Evolutionary conservation across 2,797 vertebrate genomes (phyloP).

Genomic region (Poecilia gillii): DNA sequence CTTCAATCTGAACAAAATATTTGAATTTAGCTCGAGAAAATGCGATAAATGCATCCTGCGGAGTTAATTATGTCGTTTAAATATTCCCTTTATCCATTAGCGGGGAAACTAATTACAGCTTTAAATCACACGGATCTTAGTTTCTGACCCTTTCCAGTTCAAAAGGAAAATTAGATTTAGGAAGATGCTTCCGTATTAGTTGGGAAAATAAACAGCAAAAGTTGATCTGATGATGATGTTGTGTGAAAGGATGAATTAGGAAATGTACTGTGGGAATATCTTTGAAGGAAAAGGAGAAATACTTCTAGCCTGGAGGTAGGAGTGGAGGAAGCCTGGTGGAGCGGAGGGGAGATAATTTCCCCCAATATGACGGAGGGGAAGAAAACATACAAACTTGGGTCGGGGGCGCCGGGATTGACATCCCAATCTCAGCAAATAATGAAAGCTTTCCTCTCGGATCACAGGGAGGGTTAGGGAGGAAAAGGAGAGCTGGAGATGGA

Average conservation of each 20-base stretch:
- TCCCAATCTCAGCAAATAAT: slow-evolving; percentile 83
- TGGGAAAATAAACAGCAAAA: neutral
- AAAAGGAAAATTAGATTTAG: neutral
- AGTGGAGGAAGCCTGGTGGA: slow-evolving; percentile 46
- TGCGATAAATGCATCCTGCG: neutral
- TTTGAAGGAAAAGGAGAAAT: slow-evolving; percentile 47
- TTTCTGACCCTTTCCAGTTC: neutral
- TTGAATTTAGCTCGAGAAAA: slow-evolving; percentile 41
- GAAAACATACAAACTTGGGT: slow-evolving; percentile 72
- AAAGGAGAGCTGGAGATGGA: slow-evolving; percentile 48
- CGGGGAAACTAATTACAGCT: neutral
- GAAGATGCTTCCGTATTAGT: neutral
- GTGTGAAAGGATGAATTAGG: slow-evolving; percentile 54
- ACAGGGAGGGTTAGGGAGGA: slow-evolving; percentile 56
- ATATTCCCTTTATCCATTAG: neutral
- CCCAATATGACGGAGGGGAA: slow-evolving; percentile 68
- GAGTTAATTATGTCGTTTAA: neutral
- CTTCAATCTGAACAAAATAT: slow-evolving; percentile 26
- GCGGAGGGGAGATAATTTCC: slow-evolving; percentile 70
- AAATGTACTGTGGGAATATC: slow-evolving; percentile 29
- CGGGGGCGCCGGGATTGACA: slow-evolving; percentile 78
- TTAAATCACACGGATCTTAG: neutral
- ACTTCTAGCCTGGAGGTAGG: slow-evolving; percentile 73
- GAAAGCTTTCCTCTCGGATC: slow-evolving; percentile 77
- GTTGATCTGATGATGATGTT: slow-evolving; percentile 45